Conservation (phyloP, 53 echinoderm and acorn worm genomes). For the Holothuria leucospilota region DNA sequence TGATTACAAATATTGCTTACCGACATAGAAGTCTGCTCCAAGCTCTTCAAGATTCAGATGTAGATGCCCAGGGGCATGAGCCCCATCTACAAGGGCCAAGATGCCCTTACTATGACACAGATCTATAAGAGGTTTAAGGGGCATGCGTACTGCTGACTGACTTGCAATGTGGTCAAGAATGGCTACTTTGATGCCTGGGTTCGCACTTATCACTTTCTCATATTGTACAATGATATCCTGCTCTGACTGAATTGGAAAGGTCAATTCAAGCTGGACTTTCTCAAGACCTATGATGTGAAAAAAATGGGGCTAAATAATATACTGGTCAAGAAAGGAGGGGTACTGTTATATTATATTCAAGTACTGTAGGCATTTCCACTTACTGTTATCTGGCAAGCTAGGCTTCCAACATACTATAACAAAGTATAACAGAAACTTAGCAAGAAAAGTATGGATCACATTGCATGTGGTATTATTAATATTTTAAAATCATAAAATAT, state of each 20-base stretch:
- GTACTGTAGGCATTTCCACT: no score
- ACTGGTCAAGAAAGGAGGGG: no score
- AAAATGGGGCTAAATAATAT: no score
- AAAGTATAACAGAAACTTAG: no score
- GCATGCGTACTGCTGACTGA: conserved; percentile 64
- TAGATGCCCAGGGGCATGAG: conserved; percentile 80
- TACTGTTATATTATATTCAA: no score
- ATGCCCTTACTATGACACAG: conserved; percentile 65
- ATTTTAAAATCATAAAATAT: no score
- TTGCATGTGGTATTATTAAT: no score
- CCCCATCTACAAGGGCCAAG: conserved; percentile 69
- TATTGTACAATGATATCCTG: conserved; percentile 54
- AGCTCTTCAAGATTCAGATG: conserved; percentile 60
- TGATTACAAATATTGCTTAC: conserved; percentile 39
- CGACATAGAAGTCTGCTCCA: conserved; percentile 66
- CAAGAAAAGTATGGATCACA: no score
- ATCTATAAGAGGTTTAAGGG: conserved; percentile 55
- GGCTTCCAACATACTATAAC: no score
- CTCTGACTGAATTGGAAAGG: conserved; percentile 55
- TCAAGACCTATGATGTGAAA: conserved; percentile 40
- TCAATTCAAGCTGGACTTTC: conserved; percentile 52
- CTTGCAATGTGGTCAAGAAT: conserved; percentile 76
- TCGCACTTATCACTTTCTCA: conserved; percentile 41
- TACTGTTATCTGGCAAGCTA: no score
- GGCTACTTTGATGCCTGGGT: conserved; percentile 63